Percentiles rank a stretch among this genome's conserved stretches.
These are phyloP conservation scores for Aeoliscus strigatus DNA, from an alignment of 2,797 vertebrate genomes.

Conservation along the genomic window DNA sequence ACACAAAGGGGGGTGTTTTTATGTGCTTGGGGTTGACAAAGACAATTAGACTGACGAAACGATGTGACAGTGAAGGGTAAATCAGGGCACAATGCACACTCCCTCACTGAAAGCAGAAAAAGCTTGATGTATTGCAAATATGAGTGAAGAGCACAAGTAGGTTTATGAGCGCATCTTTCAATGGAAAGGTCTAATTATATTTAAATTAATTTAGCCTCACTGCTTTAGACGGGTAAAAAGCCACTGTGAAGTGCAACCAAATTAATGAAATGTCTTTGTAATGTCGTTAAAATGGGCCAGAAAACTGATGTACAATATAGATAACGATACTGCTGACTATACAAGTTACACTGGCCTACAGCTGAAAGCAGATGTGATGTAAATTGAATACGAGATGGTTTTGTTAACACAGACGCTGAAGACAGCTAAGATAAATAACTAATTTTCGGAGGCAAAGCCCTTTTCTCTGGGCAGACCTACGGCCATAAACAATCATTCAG, in stretches of 20 bases:
- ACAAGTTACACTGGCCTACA: constrained; percentile 11
- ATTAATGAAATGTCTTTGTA: neutral
- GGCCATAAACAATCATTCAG: constrained; percentile 47
- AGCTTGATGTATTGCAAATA: constrained; percentile 27
- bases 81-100: constrained; percentile 29
- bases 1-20: constrained; percentile 9
- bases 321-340: neutral
- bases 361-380: constrained; percentile 27
- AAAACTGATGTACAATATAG: neutral
- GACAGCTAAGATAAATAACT: constrained; percentile 34
- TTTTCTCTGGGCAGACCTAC: constrained; percentile 42
- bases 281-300: too few species aligned
- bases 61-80: constrained; percentile 28
- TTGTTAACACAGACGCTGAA: constrained; percentile 6
- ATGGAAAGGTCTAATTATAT: constrained; percentile 44
- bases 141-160: constrained; percentile 7
- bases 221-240: too few species aligned
- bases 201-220: constrained; percentile 33
- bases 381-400: constrained; percentile 21
- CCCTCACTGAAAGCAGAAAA: constrained; percentile 19
- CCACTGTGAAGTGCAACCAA: too few species aligned
- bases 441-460: constrained; percentile 37
- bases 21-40: constrained; percentile 16
- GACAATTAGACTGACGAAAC: constrained; percentile 8
- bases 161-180: constrained; percentile 11